Conservation (phyloP, 2,113 vertebrate genomes). For the Phaethornis superciliosus region DNA sequence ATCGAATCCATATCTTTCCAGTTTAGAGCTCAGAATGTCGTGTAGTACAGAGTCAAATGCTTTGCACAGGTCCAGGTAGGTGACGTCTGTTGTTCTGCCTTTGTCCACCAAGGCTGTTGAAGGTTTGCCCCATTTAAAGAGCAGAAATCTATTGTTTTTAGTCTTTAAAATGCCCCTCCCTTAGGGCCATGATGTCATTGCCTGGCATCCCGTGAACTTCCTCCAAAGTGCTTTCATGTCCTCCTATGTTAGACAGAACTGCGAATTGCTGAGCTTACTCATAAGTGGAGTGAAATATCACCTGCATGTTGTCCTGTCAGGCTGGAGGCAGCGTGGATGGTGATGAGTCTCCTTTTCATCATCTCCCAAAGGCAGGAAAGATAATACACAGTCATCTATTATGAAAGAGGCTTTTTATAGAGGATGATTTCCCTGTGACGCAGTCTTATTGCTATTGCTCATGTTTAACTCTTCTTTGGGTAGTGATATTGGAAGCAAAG, state of each 20-base stretch:
- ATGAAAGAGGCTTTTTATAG: slow-evolving; percentile 27
- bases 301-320: not conserved
- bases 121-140: not conserved
- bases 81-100: too few relatives aligned
- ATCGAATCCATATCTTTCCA: too few relatives aligned
- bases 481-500: not conserved
- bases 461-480: not conserved
- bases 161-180: not conserved
- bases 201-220: not conserved
- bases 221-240: not conserved
- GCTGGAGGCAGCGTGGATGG: not conserved
- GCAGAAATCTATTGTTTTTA: not conserved
- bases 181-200: not conserved
- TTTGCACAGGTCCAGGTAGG: too few relatives aligned
- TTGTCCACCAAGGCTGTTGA: not conserved
- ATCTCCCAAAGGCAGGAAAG: not conserved
- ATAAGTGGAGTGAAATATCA: not conserved
- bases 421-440: not conserved
- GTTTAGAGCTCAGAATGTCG: too few relatives aligned
- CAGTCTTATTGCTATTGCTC: not conserved
- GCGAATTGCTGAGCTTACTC: not conserved
- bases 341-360: not conserved
- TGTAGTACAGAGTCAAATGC: too few relatives aligned
- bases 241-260: not conserved
- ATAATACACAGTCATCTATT: not conserved